phyloP scores from a whole-genome alignment of 2,113 vertebrate species.

The Nothobranchius kuhntae region DNA sequence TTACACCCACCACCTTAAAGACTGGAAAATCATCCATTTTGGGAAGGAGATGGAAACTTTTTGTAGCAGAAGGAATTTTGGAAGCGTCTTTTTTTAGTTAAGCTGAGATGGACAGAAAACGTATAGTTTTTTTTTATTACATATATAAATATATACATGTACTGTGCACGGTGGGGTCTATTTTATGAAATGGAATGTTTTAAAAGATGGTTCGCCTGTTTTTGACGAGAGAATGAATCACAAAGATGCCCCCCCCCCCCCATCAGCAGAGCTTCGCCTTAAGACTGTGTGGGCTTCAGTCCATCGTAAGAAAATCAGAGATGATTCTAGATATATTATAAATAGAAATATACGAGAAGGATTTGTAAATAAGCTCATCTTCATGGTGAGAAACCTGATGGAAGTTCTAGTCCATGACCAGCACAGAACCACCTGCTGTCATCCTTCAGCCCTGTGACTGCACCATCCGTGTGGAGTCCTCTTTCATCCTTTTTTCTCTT shows the following conservation, averaged over 20 bases:
- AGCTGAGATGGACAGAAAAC: constrained; percentile 56
- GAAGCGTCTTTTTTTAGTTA: constrained; percentile 43
- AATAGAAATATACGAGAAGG: constrained; percentile 70
- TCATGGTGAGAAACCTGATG: constrained; percentile 78
- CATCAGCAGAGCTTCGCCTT: constrained; percentile 96
- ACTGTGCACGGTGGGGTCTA: constrained; percentile 67
- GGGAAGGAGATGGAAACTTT: constrained; percentile 52
- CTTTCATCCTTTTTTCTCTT: constrained; percentile 35
- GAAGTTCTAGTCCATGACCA: constrained; percentile 53
- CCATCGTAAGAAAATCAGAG: constrained; percentile 82
- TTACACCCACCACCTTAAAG: constrained; percentile 87
- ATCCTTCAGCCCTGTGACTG: constrained; percentile 6
- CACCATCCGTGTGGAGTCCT: constrained; percentile 9
- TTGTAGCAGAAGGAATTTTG: constrained; percentile 72
- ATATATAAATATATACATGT: constrained; percentile 7
- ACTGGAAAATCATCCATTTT: constrained; percentile 81
- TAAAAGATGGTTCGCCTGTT: constrained; percentile 84
- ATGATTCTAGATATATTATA: constrained; percentile 71
- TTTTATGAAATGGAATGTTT: constrained; percentile 80
- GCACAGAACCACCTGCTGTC: constrained; percentile 5
- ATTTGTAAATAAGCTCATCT: constrained; percentile 94
- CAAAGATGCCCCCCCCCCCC: constrained; percentile 53
- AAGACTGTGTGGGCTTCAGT: constrained; percentile 90
- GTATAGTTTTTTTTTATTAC: constrained; percentile 67
- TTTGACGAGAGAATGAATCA: constrained; percentile 62